Evolutionary conservation across 2,888 invertebrate species (phyloP).

Genomic region (Pheosia gnoma): DNA sequence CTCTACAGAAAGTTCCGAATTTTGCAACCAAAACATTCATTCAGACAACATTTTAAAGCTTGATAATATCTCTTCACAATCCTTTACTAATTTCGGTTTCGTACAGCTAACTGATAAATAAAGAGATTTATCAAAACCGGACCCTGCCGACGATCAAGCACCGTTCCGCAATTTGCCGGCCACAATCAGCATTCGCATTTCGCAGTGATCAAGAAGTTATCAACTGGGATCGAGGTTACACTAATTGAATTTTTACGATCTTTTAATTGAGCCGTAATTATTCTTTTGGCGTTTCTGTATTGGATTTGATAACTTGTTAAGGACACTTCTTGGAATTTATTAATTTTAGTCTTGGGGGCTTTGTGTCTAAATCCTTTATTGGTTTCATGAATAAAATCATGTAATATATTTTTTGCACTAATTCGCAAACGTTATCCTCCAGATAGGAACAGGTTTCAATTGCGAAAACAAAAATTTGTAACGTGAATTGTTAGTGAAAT

Average conservation of each 20-base stretch:
- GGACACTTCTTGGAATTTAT: not conserved
- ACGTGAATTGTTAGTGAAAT: too few relatives aligned
- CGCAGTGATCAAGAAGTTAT: conserved; percentile 29
- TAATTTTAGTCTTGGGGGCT: not conserved
- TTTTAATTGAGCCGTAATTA: conserved; percentile 30
- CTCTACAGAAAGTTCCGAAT: too few relatives aligned
- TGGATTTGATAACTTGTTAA: conserved; percentile 10
- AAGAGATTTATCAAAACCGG: conserved; percentile 11
- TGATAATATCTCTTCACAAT: not conserved
- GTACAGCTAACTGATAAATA: conserved; percentile 20
- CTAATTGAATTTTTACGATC: conserved; percentile 41
- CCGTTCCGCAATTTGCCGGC: conserved; percentile 24
- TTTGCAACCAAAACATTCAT: not conserved
- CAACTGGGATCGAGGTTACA: conserved; percentile 12
- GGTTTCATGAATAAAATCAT: too few relatives aligned
- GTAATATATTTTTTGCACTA: too few relatives aligned
- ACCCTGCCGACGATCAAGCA: conserved; percentile 25
- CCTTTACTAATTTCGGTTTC: not conserved
- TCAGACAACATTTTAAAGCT: not conserved
- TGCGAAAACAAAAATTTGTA: too few relatives aligned
- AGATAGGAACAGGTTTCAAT: too few relatives aligned
- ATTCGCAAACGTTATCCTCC: too few relatives aligned
- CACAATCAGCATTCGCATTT: conserved; percentile 27
- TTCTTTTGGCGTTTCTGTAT: conserved; percentile 23
- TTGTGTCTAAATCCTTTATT: not conserved